A percentile compares a stretch with the other conserved stretches of the same genome.
These are phyloP conservation scores for Xiphydria camelus DNA, from an alignment of 2,888 invertebrate species.

Conservation along the genomic window DNA sequence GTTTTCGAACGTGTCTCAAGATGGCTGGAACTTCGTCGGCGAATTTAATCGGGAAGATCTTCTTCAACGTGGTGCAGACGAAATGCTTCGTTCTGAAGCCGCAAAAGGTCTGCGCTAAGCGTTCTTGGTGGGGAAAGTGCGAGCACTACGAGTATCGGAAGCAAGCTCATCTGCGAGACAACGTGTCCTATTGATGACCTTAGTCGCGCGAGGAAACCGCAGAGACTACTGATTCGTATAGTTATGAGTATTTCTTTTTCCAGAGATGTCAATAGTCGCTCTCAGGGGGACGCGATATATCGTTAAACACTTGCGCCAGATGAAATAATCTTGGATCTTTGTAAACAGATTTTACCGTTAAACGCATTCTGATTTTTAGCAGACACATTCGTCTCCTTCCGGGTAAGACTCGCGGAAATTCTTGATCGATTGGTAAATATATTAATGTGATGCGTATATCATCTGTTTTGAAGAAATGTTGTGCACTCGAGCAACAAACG, in stretches of 20 bases:
- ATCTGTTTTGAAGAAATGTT: too few species aligned
- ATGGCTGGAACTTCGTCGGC: slow-evolving; percentile 84
- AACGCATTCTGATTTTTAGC: too few species aligned
- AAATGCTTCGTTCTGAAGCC: slow-evolving; percentile 88
- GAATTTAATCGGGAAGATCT: slow-evolving; percentile 87
- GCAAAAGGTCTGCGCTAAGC: slow-evolving; percentile 74
- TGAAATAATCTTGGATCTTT: too few species aligned
- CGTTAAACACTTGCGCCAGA: too few species aligned
- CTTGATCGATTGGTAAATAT: too few species aligned
- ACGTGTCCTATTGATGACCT: slow-evolving; percentile 69
- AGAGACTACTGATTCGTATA: not conserved
- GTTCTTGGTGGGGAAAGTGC: slow-evolving; percentile 85
- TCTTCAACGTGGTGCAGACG: slow-evolving; percentile 94
- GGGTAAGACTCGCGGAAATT: too few species aligned
- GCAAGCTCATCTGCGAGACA: slow-evolving; percentile 75
- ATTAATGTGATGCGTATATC: too few species aligned
- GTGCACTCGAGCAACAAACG: too few species aligned
- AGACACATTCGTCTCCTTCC: too few species aligned
- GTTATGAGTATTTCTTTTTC: not conserved
- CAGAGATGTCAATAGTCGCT: not conserved
- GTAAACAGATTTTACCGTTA: too few species aligned
- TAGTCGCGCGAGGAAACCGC: not conserved
- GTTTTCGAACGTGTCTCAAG: slow-evolving; percentile 91
- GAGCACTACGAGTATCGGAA: slow-evolving; percentile 68
- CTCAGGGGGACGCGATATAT: not conserved